A percentile compares a stretch with the other conserved stretches of the same genome.
Conservation (phyloP, 1,140 invertebrate species). For the Bradynema listronoti region DNA sequence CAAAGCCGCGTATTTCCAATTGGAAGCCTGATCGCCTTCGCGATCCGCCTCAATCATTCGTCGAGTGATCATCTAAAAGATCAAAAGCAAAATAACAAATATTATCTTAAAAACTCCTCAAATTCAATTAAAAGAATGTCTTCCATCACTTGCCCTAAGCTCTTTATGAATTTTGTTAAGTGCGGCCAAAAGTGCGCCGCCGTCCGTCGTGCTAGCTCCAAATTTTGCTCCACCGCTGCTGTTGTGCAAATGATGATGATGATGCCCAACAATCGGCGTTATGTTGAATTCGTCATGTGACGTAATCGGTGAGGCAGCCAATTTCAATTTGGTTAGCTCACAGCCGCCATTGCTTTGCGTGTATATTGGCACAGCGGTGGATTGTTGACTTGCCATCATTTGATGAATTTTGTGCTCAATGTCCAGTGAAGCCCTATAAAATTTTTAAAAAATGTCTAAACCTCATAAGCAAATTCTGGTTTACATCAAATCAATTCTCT, state of each 20-base stretch:
- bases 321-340: constrained; percentile 2
- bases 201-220: constrained; percentile 35
- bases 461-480: neutral
- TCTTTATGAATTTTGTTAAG: constrained; percentile 53
- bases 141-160: constrained; percentile 37
- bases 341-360: constrained; percentile 6
- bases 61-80: constrained; percentile 52
- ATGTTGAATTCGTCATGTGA: constrained; percentile 15
- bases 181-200: constrained; percentile 43
- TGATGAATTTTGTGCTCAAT: constrained; percentile 49
- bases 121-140: constrained; percentile 5
- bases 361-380: neutral
- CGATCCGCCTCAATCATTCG: constrained; percentile 52
- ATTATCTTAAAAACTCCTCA: constrained; percentile 28
- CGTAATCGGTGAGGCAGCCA: too few species aligned
- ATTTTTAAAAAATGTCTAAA: constrained; percentile 1
- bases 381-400: neutral
- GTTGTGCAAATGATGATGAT: constrained; percentile 1
- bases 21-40: constrained; percentile 59
- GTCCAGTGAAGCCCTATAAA: constrained; percentile 42
- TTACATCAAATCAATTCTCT: constrained; percentile 20
- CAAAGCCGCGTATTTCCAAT: constrained; percentile 63
- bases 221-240: constrained; percentile 3
- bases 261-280: neutral
- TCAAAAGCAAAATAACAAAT: neutral